phyloP scores from a whole-genome alignment of 2,888 invertebrate genomes.

The Euzophera pinguis region DNA sequence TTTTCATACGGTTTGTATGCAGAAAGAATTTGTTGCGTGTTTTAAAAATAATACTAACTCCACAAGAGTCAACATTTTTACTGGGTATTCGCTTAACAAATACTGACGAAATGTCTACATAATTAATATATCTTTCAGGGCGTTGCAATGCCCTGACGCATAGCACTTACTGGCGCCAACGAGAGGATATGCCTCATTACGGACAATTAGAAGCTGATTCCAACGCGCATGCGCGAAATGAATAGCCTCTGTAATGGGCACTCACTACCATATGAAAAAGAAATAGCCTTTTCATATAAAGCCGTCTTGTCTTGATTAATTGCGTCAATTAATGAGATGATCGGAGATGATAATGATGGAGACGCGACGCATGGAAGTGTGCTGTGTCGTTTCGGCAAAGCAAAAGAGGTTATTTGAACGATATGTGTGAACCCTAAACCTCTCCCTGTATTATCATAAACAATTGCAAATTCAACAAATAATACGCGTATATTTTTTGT shows the following conservation, averaged over 20 bases:
- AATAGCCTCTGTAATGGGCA: slow-evolving; percentile 6
- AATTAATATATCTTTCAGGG: slow-evolving; percentile 9
- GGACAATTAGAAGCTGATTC: slow-evolving; percentile 63
- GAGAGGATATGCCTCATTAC: slow-evolving; percentile 62
- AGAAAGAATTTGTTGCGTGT: too few relatives aligned
- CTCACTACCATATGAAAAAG: slow-evolving; percentile 3
- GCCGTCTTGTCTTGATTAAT: neutral
- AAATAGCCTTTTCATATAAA: neutral
- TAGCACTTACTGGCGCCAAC: slow-evolving; percentile 37
- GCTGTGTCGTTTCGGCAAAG: neutral
- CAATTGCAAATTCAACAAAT: neutral
- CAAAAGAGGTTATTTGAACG: too few relatives aligned
- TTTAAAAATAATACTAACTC: too few relatives aligned
- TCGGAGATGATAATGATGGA: neutral
- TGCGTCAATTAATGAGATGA: neutral
- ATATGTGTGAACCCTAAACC: neutral
- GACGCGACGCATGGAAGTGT: neutral
- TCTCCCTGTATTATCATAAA: neutral
- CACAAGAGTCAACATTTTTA: neutral
- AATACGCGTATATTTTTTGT: neutral
- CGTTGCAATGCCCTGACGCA: slow-evolving; percentile 17
- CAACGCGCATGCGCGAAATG: slow-evolving; percentile 19
- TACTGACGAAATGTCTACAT: slow-evolving; percentile 3
- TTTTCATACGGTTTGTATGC: too few relatives aligned
- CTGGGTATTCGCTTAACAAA: neutral